Evolutionary conservation across 1,140 invertebrate genomes (phyloP).

Genomic region (Colletes latitarsis): DNA sequence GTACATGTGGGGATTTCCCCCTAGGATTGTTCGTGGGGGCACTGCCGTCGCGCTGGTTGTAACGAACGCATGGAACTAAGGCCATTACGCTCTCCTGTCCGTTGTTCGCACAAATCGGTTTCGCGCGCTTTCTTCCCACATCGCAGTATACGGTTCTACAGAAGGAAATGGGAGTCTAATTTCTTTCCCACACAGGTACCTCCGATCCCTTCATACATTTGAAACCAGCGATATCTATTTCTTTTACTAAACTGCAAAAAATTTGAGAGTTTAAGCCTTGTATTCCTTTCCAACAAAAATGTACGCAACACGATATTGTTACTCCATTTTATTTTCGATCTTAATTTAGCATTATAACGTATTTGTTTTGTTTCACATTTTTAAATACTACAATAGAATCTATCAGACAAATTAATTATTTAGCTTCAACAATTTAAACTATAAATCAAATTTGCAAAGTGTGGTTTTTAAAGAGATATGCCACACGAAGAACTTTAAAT

Average conservation of each 20-base stretch:
- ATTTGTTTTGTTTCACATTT: background rate
- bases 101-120: too few relatives aligned
- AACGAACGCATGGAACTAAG: too few relatives aligned
- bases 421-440: background rate
- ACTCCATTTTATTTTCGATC: background rate
- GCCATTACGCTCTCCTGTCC: too few relatives aligned
- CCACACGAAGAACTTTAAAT: background rate
- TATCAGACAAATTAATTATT: too few relatives aligned
- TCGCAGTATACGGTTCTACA: too few relatives aligned
- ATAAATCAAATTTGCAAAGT: background rate
- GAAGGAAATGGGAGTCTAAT: too few relatives aligned
- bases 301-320: too few relatives aligned
- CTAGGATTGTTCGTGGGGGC: too few relatives aligned
- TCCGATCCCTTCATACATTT: too few relatives aligned
- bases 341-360: background rate
- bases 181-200: too few relatives aligned
- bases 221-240: conserved; percentile 25
- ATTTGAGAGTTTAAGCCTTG: background rate
- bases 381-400: background rate
- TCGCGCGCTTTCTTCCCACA: too few relatives aligned
- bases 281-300: background rate
- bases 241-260: background rate
- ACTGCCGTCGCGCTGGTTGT: too few relatives aligned
- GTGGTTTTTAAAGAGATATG: background rate
- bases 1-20: background rate